Conservation (phyloP, 2,113 vertebrate species). For the Oostethus manadensis region DNA sequence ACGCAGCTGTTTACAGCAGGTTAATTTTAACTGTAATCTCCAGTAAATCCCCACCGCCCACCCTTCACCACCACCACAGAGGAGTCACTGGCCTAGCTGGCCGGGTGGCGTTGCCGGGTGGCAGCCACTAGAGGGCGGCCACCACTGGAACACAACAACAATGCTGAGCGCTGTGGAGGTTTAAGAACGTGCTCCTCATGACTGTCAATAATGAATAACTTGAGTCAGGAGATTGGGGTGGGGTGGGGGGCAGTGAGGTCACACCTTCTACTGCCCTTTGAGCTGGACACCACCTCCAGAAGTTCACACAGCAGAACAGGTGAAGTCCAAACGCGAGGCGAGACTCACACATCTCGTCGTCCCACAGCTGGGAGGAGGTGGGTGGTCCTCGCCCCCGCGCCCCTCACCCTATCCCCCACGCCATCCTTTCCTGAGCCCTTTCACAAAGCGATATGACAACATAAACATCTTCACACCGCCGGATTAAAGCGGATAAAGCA, state of each 20-base stretch:
- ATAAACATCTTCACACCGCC: conserved; percentile 13
- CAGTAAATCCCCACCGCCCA: conserved; percentile 37
- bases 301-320: conserved; percentile 36
- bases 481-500: conserved; percentile 19
- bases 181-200: background rate
- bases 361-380: conserved; percentile 43
- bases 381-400: conserved; percentile 31
- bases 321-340: conserved; percentile 25
- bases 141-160: conserved; percentile 11
- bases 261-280: conserved; percentile 42
- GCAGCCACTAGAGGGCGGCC: conserved; percentile 61
- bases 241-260: conserved; percentile 28
- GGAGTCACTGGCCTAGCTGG: conserved; percentile 7
- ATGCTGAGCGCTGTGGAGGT: background rate
- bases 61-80: background rate
- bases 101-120: conserved; percentile 15
- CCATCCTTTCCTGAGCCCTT: background rate
- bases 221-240: background rate
- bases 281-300: conserved; percentile 14
- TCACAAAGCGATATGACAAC: conserved; percentile 18
- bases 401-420: background rate
- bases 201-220: conserved; percentile 16
- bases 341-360: conserved; percentile 26
- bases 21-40: conserved; percentile 69
- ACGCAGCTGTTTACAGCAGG: conserved; percentile 40